Conservation (phyloP, 1,140 invertebrate species). For the Hycleus cichorii region DNA sequence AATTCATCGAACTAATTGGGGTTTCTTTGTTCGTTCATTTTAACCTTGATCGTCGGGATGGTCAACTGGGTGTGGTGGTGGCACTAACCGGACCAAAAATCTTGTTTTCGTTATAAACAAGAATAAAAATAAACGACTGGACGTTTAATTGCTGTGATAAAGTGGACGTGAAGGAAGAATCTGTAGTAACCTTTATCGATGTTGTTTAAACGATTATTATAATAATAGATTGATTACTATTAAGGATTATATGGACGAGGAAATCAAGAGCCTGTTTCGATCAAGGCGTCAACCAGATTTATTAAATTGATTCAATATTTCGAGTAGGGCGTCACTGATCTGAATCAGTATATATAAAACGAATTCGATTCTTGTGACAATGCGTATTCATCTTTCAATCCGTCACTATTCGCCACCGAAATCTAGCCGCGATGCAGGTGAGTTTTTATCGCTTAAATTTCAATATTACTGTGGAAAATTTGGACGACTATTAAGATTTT, state of each 20-base stretch:
- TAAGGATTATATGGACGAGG: constrained; percentile 1
- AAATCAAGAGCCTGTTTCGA: constrained; percentile 11
- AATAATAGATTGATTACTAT: no score
- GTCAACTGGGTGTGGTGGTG: constrained; percentile 7
- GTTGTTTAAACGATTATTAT: no score
- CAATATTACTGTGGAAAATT: no score
- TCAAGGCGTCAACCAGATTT: constrained; percentile 8
- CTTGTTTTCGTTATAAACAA: background rate
- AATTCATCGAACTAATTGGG: no score
- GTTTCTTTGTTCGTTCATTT: no score
- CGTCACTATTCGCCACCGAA: background rate
- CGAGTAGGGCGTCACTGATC: constrained; percentile 7
- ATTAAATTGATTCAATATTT: constrained; percentile 9
- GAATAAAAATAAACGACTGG: no score
- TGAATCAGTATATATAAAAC: constrained; percentile 8
- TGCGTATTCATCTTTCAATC: constrained; percentile 11
- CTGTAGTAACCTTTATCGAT: no score
- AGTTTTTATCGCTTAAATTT: background rate
- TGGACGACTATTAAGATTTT: no score
- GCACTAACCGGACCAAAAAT: constrained; percentile 10
- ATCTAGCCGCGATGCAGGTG: constrained; percentile 6
- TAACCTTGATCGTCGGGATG: constrained; percentile 5
- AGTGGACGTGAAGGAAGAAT: no score
- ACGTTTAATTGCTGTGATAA: no score
- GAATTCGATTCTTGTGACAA: constrained; percentile 4